Evolutionary conservation across 2,888 invertebrate species (phyloP), one percentile per base, ranked within the genome.

Genomic region (Idaea straminata): DNA sequence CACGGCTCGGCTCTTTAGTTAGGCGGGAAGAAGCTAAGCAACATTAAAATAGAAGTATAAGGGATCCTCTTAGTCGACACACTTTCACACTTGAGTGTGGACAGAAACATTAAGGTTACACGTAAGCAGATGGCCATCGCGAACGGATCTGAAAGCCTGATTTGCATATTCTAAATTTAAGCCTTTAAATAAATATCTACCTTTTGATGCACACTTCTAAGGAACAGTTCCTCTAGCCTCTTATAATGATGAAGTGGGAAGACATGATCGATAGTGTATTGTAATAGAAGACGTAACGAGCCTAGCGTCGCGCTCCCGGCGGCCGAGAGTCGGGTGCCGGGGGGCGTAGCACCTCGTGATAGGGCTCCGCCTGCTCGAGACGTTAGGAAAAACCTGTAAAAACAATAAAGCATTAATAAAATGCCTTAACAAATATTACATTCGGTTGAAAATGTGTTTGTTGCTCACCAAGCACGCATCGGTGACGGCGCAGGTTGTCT

Each of bases 201-300:
- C 91, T 95, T 94, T 69, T 95, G 93, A 70, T 95, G 93, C 62
- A 95, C 94, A 79, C 96, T 96, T 81, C 95, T 94, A 47, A 98
- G 91, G 68, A 98, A 93, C 66, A 98, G 92, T 83, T 95, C 95
- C 81, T 96, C 94, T 15, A 98, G 94, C 76, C 95, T 94, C 73
- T 96, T 95, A 83, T 98, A 98, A 77, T 96, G 96, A 76, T 95
- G 95, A 65, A 96, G 94, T 59, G 97, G 96, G 89, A 98, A 97
- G 63, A 98, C 98, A 87, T 97, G 96, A 92, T 98, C 98, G 61
- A 97, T 96, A 16, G 97, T 97, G 88, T 98, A 98, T 82, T 97
- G 96, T 72, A 98, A 95, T 83, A 97, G 96, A 65, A 98, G 94
- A 68, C 98, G 94, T 73, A 98, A 91, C 16, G 97, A 97, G 73